Percentiles rank a stretch among this genome's conserved stretches.
These are phyloP conservation scores for Romanogobio albipinnatus DNA, from an alignment of 2,113 vertebrate species.

Conservation along the genomic window DNA sequence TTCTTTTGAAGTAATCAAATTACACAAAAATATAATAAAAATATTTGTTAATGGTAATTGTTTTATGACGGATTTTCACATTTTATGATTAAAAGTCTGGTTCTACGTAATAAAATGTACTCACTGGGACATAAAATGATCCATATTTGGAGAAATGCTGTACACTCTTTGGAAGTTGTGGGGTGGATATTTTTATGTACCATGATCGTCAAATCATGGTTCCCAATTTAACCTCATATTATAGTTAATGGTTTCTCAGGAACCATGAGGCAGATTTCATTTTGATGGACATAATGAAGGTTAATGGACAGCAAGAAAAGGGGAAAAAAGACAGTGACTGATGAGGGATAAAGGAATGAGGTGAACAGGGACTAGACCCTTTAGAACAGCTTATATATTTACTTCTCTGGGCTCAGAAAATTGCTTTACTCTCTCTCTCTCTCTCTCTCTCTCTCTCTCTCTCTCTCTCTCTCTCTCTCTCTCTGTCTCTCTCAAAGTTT, in stretches of 20 bases:
- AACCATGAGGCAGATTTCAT: not conserved
- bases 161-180: not conserved
- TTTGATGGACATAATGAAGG: not conserved
- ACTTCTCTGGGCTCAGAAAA: slow-evolving; percentile 17
- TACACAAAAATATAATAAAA: not conserved
- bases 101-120: not conserved
- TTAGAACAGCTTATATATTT: slow-evolving; percentile 55
- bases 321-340: not conserved
- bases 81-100: not conserved
- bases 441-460: not conserved
- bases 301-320: slow-evolving; percentile 22
- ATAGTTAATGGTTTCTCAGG: slow-evolving; percentile 13
- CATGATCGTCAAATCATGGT: not conserved
- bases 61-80: not conserved
- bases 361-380: not conserved
- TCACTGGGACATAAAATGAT: not conserved
- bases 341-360: not conserved
- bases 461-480: not conserved
- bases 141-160: not conserved
- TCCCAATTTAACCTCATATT: not conserved
- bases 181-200: not conserved
- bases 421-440: not conserved
- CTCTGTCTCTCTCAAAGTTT: not conserved
- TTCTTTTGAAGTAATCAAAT: not conserved
- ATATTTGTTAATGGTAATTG: not conserved